Evolutionary conservation across 2,888 invertebrate genomes (phyloP), one percentile per base, ranked within the genome.

Genomic region (Chrysolina oricalcia): DNA sequence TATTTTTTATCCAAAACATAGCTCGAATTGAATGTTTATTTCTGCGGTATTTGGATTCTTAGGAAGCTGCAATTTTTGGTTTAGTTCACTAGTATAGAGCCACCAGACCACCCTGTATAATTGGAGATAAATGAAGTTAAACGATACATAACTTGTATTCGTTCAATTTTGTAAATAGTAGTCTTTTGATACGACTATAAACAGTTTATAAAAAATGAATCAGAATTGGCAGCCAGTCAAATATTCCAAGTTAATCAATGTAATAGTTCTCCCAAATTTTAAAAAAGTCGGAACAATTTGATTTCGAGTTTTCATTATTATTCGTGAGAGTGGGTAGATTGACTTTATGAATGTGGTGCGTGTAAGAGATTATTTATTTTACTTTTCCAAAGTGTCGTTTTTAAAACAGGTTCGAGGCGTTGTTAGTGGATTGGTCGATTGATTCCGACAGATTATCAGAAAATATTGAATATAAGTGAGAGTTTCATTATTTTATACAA

Each of bases 401-500:
- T 35, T 59, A 59, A 15, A 59, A 59, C n/a, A n/a, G 59, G 27
- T 59, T 68, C 50, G 62, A 70, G 19, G 56, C 56, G 65, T 64
- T 73, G 59, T 68, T 27, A 35, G 59, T 53, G 53, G 19, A 53
- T 53, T 53, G 53, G 53, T 46, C 40, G 40, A 72, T 65, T 75
- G 64, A 75, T 72, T n/a, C 72, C 71, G 65, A 69, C 74, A 72
- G 64, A 73, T 63, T 74, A 76, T 68, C 72, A 56, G 21, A 59
- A 9, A 59, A 59, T 27, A 70, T 35, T 59, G 27, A 68, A 65
- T 48, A 35, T 74, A 43, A 53, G 65, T 67, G 64, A 76, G 71
- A 74, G 70, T 78, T 73, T 72, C 69, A 71, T 79, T 79, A 76
- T 79, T 79, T 79, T 79, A 79, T 79, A 77, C 77, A 76, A 73